Evolutionary conservation across 2,888 invertebrate genomes (phyloP).

Genomic region (Chaetogeoica ovagalla): DNA sequence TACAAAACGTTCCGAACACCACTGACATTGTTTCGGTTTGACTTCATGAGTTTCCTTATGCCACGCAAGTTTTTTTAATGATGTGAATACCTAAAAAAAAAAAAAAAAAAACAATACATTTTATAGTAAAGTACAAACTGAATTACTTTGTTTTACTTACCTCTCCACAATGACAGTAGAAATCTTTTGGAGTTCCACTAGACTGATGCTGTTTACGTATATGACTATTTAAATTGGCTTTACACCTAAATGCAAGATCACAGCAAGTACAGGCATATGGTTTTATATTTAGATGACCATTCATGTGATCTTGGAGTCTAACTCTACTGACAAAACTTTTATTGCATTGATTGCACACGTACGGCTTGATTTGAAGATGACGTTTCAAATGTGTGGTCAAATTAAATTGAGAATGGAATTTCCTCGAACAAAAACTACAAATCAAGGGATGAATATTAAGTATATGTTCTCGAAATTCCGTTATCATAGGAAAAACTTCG

Average conservation of each 20-base stretch:
- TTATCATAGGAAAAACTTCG: constrained; percentile 70
- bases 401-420: constrained; percentile 72
- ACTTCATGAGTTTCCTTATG: constrained; percentile 83
- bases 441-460: constrained; percentile 76
- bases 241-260: constrained; percentile 77
- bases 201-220: constrained; percentile 77
- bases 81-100: constrained; percentile 65
- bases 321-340: constrained; percentile 82
- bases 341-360: constrained; percentile 75
- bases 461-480: constrained; percentile 73
- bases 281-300: constrained; percentile 81
- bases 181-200: constrained; percentile 72
- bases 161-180: constrained; percentile 77
- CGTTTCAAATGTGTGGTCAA: constrained; percentile 73
- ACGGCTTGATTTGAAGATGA: constrained; percentile 77
- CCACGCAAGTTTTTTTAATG: constrained; percentile 81
- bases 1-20: constrained; percentile 85
- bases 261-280: constrained; percentile 76
- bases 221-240: constrained; percentile 84
- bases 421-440: constrained; percentile 80
- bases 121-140: not conserved
- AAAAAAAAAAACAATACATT: not conserved
- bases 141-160: constrained; percentile 59
- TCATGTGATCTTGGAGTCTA: constrained; percentile 79
- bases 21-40: constrained; percentile 79